phyloP scores from a whole-genome alignment of 2,113 vertebrate genomes.

The Opisthocomus hoazin region DNA sequence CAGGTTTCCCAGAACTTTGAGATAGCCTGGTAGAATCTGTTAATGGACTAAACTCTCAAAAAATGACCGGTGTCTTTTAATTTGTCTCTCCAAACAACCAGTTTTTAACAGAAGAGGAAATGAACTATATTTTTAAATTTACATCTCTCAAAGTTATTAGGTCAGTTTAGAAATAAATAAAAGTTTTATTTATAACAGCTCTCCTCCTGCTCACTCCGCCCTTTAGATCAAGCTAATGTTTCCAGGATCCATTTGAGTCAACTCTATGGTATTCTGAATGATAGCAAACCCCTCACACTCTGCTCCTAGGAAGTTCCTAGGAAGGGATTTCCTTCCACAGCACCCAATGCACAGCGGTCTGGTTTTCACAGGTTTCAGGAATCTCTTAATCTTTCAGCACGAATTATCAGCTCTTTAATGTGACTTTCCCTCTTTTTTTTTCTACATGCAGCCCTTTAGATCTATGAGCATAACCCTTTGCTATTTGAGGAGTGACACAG shows the following conservation, averaged over 20 bases:
- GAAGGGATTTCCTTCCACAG: background rate
- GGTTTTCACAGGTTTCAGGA: background rate
- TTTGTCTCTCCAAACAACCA: background rate
- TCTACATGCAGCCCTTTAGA: background rate
- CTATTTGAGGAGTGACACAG: background rate
- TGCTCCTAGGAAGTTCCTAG: background rate
- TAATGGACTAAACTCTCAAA: background rate
- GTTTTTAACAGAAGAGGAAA: background rate
- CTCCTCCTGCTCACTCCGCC: background rate
- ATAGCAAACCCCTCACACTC: background rate
- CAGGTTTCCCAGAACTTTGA: background rate
- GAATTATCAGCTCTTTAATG: background rate
- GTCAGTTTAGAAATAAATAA: background rate
- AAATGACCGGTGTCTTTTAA: background rate
- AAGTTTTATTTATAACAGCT: background rate
- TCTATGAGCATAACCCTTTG: background rate
- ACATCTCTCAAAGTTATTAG: background rate
- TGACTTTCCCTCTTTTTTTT: background rate
- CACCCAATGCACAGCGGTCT: background rate
- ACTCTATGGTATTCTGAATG: background rate
- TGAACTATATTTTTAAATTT: background rate
- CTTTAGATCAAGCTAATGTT: background rate
- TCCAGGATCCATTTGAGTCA: background rate
- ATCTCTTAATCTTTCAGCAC: background rate
- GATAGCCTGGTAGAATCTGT: background rate